Evolutionary conservation across 2,888 invertebrate species (phyloP).

Genomic region (Willowsia nigromaculata): DNA sequence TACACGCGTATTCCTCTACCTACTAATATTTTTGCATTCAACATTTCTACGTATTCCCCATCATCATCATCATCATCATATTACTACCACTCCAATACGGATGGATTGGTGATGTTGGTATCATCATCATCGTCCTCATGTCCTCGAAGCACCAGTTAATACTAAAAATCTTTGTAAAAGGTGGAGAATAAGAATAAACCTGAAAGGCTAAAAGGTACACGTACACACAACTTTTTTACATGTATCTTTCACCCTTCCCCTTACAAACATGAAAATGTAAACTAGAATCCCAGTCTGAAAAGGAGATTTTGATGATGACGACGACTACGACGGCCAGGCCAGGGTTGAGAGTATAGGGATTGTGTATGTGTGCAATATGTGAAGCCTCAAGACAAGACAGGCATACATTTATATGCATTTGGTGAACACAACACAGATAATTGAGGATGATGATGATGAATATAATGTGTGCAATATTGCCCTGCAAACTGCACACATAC

Average conservation of each 20-base stretch:
- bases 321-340: not conserved
- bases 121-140: not conserved
- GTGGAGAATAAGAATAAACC: not conserved
- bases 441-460: not conserved
- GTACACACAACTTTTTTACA: not conserved
- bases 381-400: no score
- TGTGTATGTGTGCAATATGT: not conserved
- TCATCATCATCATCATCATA: not conserved
- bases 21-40: not conserved
- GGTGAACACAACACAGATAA: not conserved
- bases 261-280: not conserved
- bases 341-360: not conserved
- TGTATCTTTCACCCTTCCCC: not conserved
- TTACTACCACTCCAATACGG: no score
- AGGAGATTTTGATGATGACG: slow-evolving; percentile 22
- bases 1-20: not conserved
- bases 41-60: not conserved
- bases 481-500: not conserved
- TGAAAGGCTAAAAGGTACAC: not conserved
- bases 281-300: not conserved
- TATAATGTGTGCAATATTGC: not conserved
- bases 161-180: not conserved
- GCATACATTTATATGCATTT: not conserved
- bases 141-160: not conserved
- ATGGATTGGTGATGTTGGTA: not conserved